Conservation (phyloP, 2,888 invertebrate genomes). For the Epirrhoe tristata region DNA sequence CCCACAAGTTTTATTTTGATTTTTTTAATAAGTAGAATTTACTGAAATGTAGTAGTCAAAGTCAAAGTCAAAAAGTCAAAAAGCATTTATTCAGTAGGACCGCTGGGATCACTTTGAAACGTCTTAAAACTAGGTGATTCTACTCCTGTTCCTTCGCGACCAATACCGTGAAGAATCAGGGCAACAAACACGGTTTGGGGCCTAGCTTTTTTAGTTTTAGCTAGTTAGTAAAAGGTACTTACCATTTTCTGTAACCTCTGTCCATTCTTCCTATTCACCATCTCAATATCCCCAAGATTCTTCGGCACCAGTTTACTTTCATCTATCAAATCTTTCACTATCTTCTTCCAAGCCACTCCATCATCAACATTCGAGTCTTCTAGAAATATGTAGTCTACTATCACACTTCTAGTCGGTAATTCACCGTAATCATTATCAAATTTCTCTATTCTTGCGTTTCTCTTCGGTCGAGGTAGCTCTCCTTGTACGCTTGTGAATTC, state of each 20-base stretch:
- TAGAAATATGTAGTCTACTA: constrained; percentile 67
- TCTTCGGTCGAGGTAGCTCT: constrained; percentile 46
- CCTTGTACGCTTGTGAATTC: constrained; percentile 55
- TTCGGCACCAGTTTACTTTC: constrained; percentile 61
- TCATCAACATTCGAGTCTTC: constrained; percentile 47
- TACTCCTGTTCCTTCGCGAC: no score
- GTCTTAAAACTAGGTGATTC: no score
- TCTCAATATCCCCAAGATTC: constrained; percentile 60
- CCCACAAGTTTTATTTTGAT: no score
- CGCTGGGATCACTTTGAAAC: no score
- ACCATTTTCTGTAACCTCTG: constrained; percentile 44
- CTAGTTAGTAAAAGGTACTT: no score
- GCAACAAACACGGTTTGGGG: no score
- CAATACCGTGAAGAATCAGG: no score
- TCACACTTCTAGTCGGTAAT: constrained; percentile 49
- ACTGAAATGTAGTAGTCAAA: no score
- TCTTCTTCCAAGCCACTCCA: constrained; percentile 41
- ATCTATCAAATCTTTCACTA: constrained; percentile 60
- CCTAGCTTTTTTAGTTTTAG: no score
- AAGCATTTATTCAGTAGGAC: no score
- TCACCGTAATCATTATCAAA: constrained; percentile 55
- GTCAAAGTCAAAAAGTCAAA: no score
- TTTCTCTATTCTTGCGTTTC: constrained; percentile 48
- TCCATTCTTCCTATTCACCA: constrained; percentile 47
- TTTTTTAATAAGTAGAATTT: no score